Conservation (phyloP, 2,113 vertebrate genomes). For the Equus przewalskii region DNA sequence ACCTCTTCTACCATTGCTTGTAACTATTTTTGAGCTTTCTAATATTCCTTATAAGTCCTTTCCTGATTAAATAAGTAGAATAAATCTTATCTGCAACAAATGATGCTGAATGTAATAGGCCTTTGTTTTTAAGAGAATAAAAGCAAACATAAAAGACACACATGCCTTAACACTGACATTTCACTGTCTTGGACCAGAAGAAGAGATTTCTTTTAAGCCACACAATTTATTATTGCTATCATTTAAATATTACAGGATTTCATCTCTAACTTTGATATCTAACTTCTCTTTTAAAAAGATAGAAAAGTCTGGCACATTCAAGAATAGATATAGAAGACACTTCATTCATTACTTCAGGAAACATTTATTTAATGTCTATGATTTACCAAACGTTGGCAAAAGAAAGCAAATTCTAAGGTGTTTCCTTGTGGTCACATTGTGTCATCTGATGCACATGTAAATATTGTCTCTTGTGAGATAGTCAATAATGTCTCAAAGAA, state of each 20-base stretch:
- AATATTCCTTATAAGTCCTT: background rate
- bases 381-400: background rate
- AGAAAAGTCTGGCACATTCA: background rate
- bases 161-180: background rate
- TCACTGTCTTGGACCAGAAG: background rate
- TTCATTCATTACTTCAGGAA: background rate
- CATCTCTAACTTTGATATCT: background rate
- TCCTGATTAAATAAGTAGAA: background rate
- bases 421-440: background rate
- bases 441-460: background rate
- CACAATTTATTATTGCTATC: background rate
- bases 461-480: background rate
- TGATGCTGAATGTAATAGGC: background rate
- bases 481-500: background rate
- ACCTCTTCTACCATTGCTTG: background rate
- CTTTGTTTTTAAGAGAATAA: background rate
- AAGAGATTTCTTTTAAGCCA: background rate
- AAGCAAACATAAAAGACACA: background rate
- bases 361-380: background rate
- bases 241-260: background rate
- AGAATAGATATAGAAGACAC: background rate
- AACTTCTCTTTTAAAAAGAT: background rate
- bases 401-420: background rate
- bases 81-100: background rate
- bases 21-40: background rate